A percentile compares a stretch with the other conserved stretches of the same genome.
Conservation (phyloP, 2,797 vertebrate genomes). For the Clamator glandarius region DNA sequence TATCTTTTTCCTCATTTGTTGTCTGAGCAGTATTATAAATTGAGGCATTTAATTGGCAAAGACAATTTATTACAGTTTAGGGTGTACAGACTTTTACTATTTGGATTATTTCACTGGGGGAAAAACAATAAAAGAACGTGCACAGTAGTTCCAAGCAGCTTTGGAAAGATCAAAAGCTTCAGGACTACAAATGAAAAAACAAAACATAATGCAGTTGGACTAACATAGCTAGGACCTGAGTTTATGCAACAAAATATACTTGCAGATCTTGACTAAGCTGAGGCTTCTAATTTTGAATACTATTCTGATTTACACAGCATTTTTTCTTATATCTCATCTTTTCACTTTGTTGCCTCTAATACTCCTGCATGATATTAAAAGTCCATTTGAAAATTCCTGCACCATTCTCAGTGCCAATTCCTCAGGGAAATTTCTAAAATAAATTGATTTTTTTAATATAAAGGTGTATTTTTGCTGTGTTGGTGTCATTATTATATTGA, state of each 20-base stretch:
- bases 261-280: background rate
- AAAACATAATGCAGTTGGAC: background rate
- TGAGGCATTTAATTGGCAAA: background rate
- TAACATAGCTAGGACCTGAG: background rate
- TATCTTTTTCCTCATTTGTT: background rate
- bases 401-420: background rate
- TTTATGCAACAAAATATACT: background rate
- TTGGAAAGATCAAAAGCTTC: slow-evolving; percentile 6
- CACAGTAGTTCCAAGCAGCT: background rate
- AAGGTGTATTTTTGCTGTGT: background rate
- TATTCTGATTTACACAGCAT: background rate
- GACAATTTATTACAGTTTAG: background rate
- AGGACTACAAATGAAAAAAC: background rate
- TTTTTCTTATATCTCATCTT: background rate
- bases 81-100: background rate
- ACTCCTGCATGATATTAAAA: background rate
- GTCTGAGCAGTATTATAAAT: background rate
- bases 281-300: background rate
- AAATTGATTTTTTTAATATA: background rate
- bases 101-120: background rate
- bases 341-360: background rate
- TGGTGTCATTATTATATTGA: background rate
- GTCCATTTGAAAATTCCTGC: background rate
- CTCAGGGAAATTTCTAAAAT: background rate
- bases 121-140: background rate